Evolutionary conservation across 92 coral and sea anemone species (phyloP).

Genomic region (Ricordea florida): DNA sequence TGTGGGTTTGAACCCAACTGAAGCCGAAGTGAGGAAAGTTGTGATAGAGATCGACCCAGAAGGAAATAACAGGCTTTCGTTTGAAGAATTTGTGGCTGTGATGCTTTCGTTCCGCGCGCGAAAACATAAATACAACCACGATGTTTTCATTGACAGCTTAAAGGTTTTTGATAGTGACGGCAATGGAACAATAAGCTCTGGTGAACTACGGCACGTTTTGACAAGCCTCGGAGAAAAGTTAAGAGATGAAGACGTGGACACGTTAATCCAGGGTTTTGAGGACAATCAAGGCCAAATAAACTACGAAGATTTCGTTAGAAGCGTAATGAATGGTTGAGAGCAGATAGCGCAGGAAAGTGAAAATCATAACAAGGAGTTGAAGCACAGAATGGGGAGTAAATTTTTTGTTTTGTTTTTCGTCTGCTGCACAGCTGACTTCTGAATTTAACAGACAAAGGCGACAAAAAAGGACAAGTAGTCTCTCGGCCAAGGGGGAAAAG

Average conservation of each 20-base stretch:
- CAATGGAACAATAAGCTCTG: conserved; percentile 84
- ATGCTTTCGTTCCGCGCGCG: conserved; percentile 81
- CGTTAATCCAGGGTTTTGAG: conserved; percentile 86
- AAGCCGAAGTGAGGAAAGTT: conserved; percentile 89
- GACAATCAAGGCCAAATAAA: conserved; percentile 91
- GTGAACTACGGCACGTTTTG: conserved; percentile 93
- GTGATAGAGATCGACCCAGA: conserved; percentile 84
- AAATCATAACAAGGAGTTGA: too few relatives aligned
- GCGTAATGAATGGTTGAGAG: conserved; percentile 75
- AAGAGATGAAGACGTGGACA: conserved; percentile 86
- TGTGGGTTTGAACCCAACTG: conserved; percentile 94
- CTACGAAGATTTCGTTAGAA: conserved; percentile 90
- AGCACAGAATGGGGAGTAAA: too few relatives aligned
- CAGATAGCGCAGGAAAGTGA: too few relatives aligned
- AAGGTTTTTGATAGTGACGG: conserved; percentile 93
- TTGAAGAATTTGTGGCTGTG: conserved; percentile 92
- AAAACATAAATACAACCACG: conserved; percentile 68
- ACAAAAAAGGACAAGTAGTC: too few relatives aligned
- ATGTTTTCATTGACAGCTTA: conserved; percentile 93
- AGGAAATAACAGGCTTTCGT: conserved; percentile 76
- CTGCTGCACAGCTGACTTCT: neutral
- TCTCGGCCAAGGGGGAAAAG: neutral
- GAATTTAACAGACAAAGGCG: too few relatives aligned
- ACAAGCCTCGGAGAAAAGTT: conserved; percentile 92
- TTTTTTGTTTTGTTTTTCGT: neutral